These are phyloP conservation scores for Mesocricetus auratus DNA, from an alignment of 2,113 vertebrate species.

Conservation along the genomic window DNA sequence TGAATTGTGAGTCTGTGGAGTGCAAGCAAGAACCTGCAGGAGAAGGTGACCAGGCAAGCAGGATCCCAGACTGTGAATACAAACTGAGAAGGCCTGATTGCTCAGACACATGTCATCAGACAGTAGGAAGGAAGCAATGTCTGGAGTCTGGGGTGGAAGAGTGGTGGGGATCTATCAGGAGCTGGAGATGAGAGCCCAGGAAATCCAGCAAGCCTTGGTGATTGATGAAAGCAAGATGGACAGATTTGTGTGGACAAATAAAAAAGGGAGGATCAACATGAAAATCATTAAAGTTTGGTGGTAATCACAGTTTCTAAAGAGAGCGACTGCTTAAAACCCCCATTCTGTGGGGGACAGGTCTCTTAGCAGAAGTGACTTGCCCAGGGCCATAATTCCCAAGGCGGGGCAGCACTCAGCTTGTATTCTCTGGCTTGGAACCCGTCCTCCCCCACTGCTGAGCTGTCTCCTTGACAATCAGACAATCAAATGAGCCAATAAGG, in stretches of 20 bases:
- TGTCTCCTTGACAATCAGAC: conserved; percentile 2
- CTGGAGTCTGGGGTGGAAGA: neutral
- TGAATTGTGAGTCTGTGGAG: conserved; percentile 12
- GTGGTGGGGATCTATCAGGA: neutral
- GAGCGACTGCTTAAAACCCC: neutral
- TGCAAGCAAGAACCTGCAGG: neutral
- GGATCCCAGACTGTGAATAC: neutral
- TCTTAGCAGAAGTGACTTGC: neutral
- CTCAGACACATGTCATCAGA: neutral
- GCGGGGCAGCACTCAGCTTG: neutral
- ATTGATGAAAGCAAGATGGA: neutral
- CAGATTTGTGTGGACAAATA: neutral
- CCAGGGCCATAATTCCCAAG: neutral
- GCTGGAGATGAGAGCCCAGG: neutral
- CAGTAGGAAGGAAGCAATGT: too few relatives aligned
- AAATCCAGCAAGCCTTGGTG: neutral
- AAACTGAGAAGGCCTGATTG: neutral
- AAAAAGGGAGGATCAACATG: neutral
- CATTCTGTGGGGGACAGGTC: neutral
- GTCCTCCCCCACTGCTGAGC: neutral
- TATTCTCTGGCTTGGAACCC: neutral
- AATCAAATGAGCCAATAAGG: neutral
- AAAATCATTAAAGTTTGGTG: conserved; percentile 23
- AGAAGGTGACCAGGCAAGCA: neutral
- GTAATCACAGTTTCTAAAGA: conserved; percentile 31